Evolutionary conservation across 2,113 vertebrate species (phyloP).

Genomic region (Trogon melanurus): DNA sequence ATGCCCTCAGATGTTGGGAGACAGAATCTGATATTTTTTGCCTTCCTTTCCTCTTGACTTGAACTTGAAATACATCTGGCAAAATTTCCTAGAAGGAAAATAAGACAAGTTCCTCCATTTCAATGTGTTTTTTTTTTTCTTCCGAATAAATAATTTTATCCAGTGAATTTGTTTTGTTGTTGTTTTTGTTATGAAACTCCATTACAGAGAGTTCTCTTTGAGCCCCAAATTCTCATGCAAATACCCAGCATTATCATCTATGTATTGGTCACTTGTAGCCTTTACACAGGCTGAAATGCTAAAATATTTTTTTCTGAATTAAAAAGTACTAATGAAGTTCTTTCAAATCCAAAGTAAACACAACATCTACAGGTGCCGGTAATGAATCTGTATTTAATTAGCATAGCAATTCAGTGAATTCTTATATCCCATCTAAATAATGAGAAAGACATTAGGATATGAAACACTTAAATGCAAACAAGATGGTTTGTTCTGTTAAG

Average conservation of each 20-base stretch:
- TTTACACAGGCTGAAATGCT: neutral
- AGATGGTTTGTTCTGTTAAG: neutral
- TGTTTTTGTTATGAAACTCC: neutral
- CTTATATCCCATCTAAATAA: neutral
- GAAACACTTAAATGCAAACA: neutral
- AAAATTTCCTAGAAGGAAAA: neutral
- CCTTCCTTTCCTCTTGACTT: neutral
- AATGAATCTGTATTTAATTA: neutral
- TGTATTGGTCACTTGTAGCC: neutral
- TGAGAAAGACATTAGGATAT: neutral
- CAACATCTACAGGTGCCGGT: neutral
- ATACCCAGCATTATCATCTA: rapidly evolving
- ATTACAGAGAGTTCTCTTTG: neutral
- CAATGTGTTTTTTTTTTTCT: neutral
- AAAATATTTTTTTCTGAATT: neutral
- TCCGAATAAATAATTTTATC: neutral
- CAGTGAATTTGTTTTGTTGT: neutral
- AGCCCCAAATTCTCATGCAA: neutral
- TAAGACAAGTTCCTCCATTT: neutral
- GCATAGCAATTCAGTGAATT: neutral
- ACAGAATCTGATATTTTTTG: neutral
- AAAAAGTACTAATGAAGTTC: neutral
- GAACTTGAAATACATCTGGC: neutral
- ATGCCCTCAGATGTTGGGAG: neutral
- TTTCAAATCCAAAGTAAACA: neutral